Conservation (phyloP, 2,797 vertebrate species). For the Pelochelys cantorii region DNA sequence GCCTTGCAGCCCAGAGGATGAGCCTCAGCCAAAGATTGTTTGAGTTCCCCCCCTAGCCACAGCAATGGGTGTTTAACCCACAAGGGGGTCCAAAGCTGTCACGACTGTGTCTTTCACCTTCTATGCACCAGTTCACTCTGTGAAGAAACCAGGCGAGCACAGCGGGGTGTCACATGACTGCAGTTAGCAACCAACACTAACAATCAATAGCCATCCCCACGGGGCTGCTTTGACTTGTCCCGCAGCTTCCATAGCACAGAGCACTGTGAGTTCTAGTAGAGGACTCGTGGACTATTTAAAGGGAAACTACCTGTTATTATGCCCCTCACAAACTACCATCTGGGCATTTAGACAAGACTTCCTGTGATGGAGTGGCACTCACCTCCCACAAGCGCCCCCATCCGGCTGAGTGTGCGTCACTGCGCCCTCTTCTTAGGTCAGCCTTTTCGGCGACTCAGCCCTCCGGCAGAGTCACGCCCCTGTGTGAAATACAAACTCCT, state of each 20-base stretch:
- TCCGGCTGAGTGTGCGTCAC: too few species aligned
- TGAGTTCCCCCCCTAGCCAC: not conserved
- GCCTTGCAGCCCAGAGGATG: not conserved
- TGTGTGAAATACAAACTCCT: too few species aligned
- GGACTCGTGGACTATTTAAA: not conserved
- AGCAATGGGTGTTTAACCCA: not conserved
- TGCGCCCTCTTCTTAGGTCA: too few species aligned
- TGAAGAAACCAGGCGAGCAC: not conserved
- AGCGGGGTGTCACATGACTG: not conserved
- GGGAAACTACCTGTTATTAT: not conserved
- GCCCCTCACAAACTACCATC: not conserved
- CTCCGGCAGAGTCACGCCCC: too few species aligned
- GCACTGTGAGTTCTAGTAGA: not conserved
- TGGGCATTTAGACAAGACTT: not conserved
- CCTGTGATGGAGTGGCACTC: too few species aligned
- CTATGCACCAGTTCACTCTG: not conserved
- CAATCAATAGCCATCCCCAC: not conserved
- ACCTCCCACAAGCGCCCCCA: too few species aligned
- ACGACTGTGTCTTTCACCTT: not conserved
- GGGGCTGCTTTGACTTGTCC: not conserved
- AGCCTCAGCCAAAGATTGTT: not conserved
- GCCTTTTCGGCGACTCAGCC: too few species aligned
- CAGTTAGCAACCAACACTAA: not conserved
- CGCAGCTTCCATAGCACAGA: not conserved
- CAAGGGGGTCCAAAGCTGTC: not conserved